Evolutionary conservation across 1,140 invertebrate species (phyloP).

Genomic region (Acyrthosiphon pisum): DNA sequence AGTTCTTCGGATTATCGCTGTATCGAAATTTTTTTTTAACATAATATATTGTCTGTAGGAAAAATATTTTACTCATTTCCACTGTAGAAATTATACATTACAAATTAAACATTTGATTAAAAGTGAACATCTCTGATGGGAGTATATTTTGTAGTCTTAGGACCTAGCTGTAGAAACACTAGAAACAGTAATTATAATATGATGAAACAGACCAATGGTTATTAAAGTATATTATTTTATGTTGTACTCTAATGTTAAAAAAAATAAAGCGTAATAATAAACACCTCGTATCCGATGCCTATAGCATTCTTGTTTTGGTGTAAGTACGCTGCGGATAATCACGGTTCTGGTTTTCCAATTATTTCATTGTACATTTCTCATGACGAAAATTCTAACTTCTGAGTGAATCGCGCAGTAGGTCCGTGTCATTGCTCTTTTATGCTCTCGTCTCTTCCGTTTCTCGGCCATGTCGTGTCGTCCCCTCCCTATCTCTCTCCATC

Average conservation of each 20-base stretch:
- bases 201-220: neutral
- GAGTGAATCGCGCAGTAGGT: neutral
- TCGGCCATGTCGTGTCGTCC: neutral
- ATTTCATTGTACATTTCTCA: conserved; percentile 30
- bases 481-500: neutral
- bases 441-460: neutral
- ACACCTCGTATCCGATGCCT: neutral
- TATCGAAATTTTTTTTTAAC: neutral
- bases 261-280: conserved; percentile 8
- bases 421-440: conserved; percentile 37
- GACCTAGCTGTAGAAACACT: neutral
- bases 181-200: neutral
- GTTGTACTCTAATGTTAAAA: neutral
- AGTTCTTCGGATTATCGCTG: neutral
- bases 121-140: neutral
- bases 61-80: neutral
- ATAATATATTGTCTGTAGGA: neutral
- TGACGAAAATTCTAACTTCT: neutral
- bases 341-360: conserved; percentile 41
- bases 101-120: neutral
- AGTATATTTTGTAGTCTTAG: neutral
- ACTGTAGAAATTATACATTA: neutral
- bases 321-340: conserved; percentile 19
- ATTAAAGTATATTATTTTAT: neutral
- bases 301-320: conserved; percentile 25